These are phyloP conservation scores for Leucozona laternaria DNA, from an alignment of 2,888 invertebrate species.

Conservation along the genomic window DNA sequence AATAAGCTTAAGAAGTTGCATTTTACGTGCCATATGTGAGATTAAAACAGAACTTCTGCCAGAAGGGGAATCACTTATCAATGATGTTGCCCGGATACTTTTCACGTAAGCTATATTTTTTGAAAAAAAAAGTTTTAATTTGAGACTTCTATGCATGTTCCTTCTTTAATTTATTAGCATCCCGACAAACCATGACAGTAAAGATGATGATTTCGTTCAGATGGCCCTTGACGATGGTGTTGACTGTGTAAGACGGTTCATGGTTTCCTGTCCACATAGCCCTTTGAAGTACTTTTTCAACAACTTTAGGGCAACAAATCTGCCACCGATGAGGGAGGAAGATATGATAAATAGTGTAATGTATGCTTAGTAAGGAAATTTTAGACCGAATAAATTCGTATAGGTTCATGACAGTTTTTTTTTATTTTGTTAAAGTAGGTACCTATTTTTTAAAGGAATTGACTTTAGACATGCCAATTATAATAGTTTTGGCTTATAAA, in stretches of 20 bases:
- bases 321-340: conserved; percentile 17
- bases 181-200: conserved; percentile 56
- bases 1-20: conserved; percentile 52
- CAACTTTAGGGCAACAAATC: conserved; percentile 38
- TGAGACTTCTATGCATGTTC: neutral
- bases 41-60: conserved; percentile 53
- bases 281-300: conserved; percentile 51
- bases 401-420: too few species aligned
- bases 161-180: conserved; percentile 21
- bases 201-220: conserved; percentile 57
- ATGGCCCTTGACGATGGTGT: conserved; percentile 61
- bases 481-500: too few species aligned
- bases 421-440: too few species aligned
- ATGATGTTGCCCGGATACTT: conserved; percentile 58
- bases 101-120: conserved; percentile 43
- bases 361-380: conserved; percentile 22
- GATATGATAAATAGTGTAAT: conserved; percentile 34
- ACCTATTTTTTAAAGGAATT: too few species aligned
- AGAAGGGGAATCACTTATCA: conserved; percentile 60
- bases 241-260: conserved; percentile 55
- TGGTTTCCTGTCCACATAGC: conserved; percentile 65
- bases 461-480: too few species aligned
- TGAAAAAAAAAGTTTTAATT: neutral
- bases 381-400: conserved; percentile 7
- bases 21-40: conserved; percentile 64